phyloP scores from a whole-genome alignment of 2,888 invertebrate species.

The Plebejus anna region DNA sequence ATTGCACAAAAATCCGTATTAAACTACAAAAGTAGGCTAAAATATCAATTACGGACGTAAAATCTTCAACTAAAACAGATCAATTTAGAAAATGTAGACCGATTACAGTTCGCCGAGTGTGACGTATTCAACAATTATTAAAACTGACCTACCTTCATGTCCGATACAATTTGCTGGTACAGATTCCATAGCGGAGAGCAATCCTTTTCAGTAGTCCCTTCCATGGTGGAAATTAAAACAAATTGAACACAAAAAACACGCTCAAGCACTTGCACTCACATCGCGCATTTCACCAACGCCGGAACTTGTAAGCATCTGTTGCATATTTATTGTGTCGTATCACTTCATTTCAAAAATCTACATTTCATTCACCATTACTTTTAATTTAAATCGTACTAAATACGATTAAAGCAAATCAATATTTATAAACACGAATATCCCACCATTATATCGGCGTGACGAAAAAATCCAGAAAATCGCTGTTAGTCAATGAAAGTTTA shows the following conservation, averaged over 20 bases:
- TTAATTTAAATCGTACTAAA: slow-evolving; percentile 53
- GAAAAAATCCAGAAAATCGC: slow-evolving; percentile 45
- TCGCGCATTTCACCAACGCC: slow-evolving; percentile 50
- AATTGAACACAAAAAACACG: slow-evolving; percentile 51
- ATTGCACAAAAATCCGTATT: neutral
- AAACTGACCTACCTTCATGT: slow-evolving; percentile 92
- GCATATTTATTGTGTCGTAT: slow-evolving; percentile 54
- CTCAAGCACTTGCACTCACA: slow-evolving; percentile 57
- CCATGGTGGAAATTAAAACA: slow-evolving; percentile 80
- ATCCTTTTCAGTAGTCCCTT: slow-evolving; percentile 87
- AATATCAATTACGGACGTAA: slow-evolving; percentile 40
- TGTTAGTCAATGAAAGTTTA: slow-evolving; percentile 30
- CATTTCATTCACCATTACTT: slow-evolving; percentile 62
- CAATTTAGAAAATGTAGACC: slow-evolving; percentile 53
- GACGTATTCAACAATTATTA: slow-evolving; percentile 37
- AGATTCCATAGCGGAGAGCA: slow-evolving; percentile 94
- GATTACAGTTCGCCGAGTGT: slow-evolving; percentile 40
- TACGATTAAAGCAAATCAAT: slow-evolving; percentile 71
- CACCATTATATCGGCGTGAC: slow-evolving; percentile 52
- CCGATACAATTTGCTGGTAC: slow-evolving; percentile 96
- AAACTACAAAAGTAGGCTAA: slow-evolving; percentile 1
- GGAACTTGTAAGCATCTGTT: slow-evolving; percentile 59
- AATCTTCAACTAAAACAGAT: slow-evolving; percentile 51
- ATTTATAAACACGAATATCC: slow-evolving; percentile 76
- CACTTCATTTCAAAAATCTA: slow-evolving; percentile 52